Base-by-base conservation (phyloP, 2,113 vertebrate genomes). In the Urocynchramus pylzowi region DNA sequence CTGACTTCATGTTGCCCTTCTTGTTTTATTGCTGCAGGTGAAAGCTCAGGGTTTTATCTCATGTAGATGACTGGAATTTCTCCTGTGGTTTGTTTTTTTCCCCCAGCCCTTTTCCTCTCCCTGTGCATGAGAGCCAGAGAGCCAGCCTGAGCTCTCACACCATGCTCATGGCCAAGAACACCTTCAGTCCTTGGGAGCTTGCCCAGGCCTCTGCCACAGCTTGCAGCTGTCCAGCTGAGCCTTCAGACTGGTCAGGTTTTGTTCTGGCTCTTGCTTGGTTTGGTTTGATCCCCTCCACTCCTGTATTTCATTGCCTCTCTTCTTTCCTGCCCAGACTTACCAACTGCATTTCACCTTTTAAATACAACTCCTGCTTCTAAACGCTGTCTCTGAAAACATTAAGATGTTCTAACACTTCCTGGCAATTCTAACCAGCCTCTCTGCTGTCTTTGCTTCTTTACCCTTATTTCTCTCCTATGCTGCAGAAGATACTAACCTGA, bases 401-500 rank as follows among this genome's bases (percentile, higher is more conserved):
- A 28, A 84, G 71, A 35, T 89, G 35, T 71, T 92, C 92, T 95
- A 96, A 90, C 90, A 15, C 90, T 96, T 91, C 68, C 59, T 59
- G 91, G 75, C 79, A 92, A 83, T 93, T 96, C 97, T 98, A 98
- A 98, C 97, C 87, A 89, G 76, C 95, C 94, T 97, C 95, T 97
- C 96, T 97, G 92, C 97, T 98, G 65, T 98, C 98, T 98, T 87
- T 98, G 96, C 97, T 96, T 97, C 95, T 97, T 78, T 97, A 45
- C 96, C 91, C 97, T 90, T 97, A 41, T 97, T 97, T 97, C 96
- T 98, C 94, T 97, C 96, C 97, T 96, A 94, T 90, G 96, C 98
- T 98, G 97, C 98, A 99, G 99, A 99, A 98, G 98, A 99, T 98
- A 98, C 98, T 98, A 99, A 99, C 98, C 99, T 99, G 98, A 98